A percentile compares a stretch with the other conserved stretches of the same genome.
These are phyloP conservation scores for Clamator glandarius DNA, from an alignment of 2,797 vertebrate genomes.

Conservation along the genomic window DNA sequence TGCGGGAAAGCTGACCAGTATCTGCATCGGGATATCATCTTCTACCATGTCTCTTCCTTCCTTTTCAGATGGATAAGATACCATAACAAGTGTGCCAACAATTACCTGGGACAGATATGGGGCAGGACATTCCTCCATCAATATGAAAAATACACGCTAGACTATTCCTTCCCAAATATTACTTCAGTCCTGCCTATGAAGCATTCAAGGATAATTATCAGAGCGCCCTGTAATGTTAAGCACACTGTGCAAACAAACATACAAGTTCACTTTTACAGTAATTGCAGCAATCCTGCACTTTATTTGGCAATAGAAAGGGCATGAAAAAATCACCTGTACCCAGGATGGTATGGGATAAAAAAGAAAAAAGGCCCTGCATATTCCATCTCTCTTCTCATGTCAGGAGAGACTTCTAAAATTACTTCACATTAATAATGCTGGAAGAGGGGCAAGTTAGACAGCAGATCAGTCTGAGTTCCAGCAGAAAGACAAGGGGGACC, in stretches of 20 bases:
- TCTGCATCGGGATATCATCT: background rate
- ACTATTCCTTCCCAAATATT: background rate
- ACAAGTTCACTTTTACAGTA: conserved; percentile 22
- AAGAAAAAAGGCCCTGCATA: background rate
- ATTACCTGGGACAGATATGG: background rate
- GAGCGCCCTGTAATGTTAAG: background rate
- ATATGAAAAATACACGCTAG: background rate
- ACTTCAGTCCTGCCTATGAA: background rate
- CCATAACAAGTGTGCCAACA: background rate
- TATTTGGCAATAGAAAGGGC: background rate
- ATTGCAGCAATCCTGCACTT: background rate
- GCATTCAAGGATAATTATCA: background rate
- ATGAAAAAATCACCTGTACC: background rate
- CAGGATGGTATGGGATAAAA: background rate
- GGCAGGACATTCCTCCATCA: background rate
- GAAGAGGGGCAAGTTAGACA: background rate
- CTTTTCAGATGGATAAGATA: background rate
- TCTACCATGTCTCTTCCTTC: background rate
- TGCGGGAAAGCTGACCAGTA: background rate
- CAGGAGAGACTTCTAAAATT: background rate
- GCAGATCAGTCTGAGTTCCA: background rate
- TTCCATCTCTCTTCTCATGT: background rate
- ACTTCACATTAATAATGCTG: background rate
- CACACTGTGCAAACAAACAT: conserved; percentile 42
- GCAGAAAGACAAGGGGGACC: background rate